Percentiles rank a stretch among this genome's conserved stretches.
Conservation (phyloP, 2,113 vertebrate species). For the Perca schrenkii region DNA sequence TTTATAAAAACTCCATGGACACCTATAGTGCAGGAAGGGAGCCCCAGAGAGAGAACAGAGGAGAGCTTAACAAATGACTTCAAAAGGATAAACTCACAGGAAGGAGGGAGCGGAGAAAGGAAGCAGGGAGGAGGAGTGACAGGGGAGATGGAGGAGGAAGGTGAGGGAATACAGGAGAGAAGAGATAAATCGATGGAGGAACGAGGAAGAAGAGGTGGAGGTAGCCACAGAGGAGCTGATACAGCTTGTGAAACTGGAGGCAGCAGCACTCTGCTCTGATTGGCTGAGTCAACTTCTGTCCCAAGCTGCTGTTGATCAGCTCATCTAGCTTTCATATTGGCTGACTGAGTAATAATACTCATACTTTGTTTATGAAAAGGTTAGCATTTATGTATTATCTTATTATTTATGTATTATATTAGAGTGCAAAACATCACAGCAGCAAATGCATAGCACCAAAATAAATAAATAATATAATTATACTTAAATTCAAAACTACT, state of each 20-base stretch:
- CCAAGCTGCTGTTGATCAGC: not conserved
- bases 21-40: constrained; percentile 52
- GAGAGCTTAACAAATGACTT: constrained; percentile 54
- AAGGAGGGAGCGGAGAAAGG: constrained; percentile 42
- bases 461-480: too few species aligned
- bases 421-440: too few species aligned
- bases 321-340: constrained; percentile 1
- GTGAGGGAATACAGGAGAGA: constrained; percentile 18
- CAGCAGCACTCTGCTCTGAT: not conserved
- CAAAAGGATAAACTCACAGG: constrained; percentile 58
- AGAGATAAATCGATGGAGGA: constrained; percentile 32
- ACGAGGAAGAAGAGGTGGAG: constrained; percentile 3
- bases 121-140: constrained; percentile 24
- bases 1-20: constrained; percentile 42
- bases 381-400: too few species aligned
- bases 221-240: constrained; percentile 27
- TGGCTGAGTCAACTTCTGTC: not conserved
- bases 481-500: too few species aligned
- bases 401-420: too few species aligned
- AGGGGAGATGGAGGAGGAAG: constrained; percentile 15
- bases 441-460: too few species aligned
- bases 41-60: constrained; percentile 38
- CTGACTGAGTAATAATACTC: not conserved
- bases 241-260: constrained; percentile 23
- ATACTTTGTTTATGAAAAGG: not conserved